Evolutionary conservation across 2,797 vertebrate species (phyloP).

Genomic region (Chaunax sp.): DNA sequence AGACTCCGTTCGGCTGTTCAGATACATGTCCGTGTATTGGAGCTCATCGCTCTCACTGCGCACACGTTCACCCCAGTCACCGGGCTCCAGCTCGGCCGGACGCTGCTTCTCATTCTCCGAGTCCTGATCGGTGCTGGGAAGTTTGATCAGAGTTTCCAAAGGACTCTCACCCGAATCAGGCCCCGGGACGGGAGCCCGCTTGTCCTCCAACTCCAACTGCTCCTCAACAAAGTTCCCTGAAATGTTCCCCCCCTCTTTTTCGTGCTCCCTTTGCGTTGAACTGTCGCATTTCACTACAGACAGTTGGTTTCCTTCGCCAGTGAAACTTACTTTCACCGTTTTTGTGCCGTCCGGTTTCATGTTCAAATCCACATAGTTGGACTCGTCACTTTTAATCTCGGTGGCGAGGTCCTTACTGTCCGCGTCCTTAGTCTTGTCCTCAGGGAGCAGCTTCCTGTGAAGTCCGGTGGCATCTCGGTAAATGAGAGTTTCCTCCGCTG

Average conservation of each 20-base stretch:
- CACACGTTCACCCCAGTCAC: slow-evolving; percentile 75
- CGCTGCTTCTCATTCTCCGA: slow-evolving; percentile 62
- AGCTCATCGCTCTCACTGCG: slow-evolving; percentile 86
- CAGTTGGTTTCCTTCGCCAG: slow-evolving; percentile 76
- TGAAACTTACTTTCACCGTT: slow-evolving; percentile 80
- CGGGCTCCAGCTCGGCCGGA: slow-evolving; percentile 59
- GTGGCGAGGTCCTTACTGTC: slow-evolving; percentile 37
- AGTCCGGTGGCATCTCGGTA: slow-evolving; percentile 81
- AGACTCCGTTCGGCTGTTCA: slow-evolving; percentile 79
- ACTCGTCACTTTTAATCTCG: slow-evolving; percentile 73
- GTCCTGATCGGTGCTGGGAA: slow-evolving; percentile 45
- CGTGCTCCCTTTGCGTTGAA: slow-evolving; percentile 52
- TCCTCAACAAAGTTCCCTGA: slow-evolving; percentile 47
- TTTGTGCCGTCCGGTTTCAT: slow-evolving; percentile 73
- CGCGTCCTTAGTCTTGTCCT: slow-evolving; percentile 58
- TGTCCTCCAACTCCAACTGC: slow-evolving; percentile 33
- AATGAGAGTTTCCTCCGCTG: slow-evolving; percentile 83
- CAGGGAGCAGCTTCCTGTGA: slow-evolving; percentile 80
- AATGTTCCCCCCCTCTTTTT: slow-evolving; percentile 16
- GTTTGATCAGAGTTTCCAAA: slow-evolving; percentile 54
- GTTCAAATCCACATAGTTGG: slow-evolving; percentile 84
- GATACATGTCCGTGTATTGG: slow-evolving; percentile 84
- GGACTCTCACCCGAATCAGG: slow-evolving; percentile 46
- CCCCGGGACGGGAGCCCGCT: slow-evolving; percentile 22
- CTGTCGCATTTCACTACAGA: slow-evolving; percentile 71